Percentiles rank a stretch among this genome's conserved stretches.
These are phyloP conservation scores for Oxystoma pomonae DNA, from an alignment of 2,888 invertebrate genomes.

Conservation along the genomic window DNA sequence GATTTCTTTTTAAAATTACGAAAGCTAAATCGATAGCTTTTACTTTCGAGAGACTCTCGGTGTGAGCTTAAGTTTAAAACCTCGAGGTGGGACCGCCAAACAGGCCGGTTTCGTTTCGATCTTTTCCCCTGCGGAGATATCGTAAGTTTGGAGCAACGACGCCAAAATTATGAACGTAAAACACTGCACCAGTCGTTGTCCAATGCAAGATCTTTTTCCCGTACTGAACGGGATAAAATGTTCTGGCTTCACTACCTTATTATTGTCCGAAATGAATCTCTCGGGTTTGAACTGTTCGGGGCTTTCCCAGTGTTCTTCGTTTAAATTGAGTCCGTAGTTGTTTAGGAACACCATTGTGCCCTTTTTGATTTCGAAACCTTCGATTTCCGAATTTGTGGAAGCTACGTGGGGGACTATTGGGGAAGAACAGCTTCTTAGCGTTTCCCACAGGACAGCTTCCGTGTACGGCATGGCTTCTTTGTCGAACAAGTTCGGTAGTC, in stretches of 20 bases:
- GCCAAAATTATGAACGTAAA: slow-evolving; percentile 72
- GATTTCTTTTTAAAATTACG: slow-evolving; percentile 18
- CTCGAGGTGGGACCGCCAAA: slow-evolving; percentile 70
- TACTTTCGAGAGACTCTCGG: slow-evolving; percentile 30
- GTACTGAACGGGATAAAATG: slow-evolving; percentile 84
- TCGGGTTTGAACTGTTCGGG: slow-evolving; percentile 71
- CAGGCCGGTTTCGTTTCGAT: slow-evolving; percentile 63
- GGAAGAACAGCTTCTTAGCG: slow-evolving; percentile 73
- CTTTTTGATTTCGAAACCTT: slow-evolving; percentile 67
- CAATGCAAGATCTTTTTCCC: slow-evolving; percentile 82
- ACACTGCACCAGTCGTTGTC: slow-evolving; percentile 73
- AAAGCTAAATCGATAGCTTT: slow-evolving; percentile 3
- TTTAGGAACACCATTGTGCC: slow-evolving; percentile 82
- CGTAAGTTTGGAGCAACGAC: slow-evolving; percentile 66
- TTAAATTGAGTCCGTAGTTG: slow-evolving; percentile 75
- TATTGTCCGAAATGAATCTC: slow-evolving; percentile 57
- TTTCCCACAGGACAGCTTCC: slow-evolving; percentile 77
- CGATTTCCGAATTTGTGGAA: slow-evolving; percentile 67
- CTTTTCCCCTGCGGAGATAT: slow-evolving; percentile 57
- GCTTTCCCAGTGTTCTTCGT: slow-evolving; percentile 67
- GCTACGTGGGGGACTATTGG: slow-evolving; percentile 90
- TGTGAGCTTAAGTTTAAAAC: slow-evolving; percentile 60
- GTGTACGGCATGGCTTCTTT: slow-evolving; percentile 70
- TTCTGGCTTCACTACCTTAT: slow-evolving; percentile 54
- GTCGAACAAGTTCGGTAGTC: slow-evolving; percentile 62